These are phyloP conservation scores for Galbula dea DNA, from an alignment of 2,113 vertebrate genomes.

Conservation along the genomic window DNA sequence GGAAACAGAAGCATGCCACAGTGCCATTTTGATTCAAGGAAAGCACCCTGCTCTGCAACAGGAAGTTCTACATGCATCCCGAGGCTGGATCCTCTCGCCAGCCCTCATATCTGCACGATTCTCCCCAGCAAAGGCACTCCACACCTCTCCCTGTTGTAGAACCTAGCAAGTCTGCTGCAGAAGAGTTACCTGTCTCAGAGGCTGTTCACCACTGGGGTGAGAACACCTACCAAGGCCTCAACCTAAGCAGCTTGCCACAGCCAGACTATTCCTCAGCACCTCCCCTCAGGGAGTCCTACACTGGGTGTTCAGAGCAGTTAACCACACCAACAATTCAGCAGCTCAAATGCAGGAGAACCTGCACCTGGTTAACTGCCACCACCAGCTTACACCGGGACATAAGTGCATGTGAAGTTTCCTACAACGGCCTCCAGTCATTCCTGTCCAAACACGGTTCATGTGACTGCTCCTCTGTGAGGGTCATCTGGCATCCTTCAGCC, in stretches of 20 bases:
- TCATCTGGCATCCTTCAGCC: neutral
- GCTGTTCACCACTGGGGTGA: neutral
- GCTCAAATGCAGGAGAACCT: neutral
- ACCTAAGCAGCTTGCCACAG: neutral
- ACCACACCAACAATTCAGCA: neutral
- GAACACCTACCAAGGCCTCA: neutral
- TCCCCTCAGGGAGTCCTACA: neutral
- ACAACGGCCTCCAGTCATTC: neutral
- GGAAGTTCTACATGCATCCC: neutral
- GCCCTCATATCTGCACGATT: accelerated
- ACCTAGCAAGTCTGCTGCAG: neutral
- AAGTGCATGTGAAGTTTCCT: neutral
- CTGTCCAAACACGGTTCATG: too few species aligned
- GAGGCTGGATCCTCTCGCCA: neutral
- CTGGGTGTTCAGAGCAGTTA: neutral
- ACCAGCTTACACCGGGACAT: neutral
- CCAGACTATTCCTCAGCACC: neutral
- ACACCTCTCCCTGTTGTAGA: neutral
- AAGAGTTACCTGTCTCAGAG: too few species aligned
- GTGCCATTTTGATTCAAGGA: too few species aligned
- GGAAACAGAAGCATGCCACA: neutral
- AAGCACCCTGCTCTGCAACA: neutral
- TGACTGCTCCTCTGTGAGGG: too few species aligned
- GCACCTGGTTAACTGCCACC: neutral
- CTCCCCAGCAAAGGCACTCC: too few species aligned